Evolutionary conservation across 2,797 vertebrate species (phyloP).

Genomic region (Cottoperca gobio): DNA sequence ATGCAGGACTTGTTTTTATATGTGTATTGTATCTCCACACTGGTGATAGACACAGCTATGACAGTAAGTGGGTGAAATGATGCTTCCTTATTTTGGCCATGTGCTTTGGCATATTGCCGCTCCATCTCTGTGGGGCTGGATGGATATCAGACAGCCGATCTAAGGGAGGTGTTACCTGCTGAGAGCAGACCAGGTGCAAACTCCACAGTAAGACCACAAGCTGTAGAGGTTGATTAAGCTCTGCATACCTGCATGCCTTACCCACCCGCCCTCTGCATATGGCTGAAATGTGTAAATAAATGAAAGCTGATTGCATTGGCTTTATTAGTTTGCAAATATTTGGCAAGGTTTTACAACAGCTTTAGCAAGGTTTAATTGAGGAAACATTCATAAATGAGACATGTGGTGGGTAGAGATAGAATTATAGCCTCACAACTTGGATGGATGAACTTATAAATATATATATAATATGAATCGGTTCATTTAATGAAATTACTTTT

Average conservation of each 20-base stretch:
- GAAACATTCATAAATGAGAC: constrained; percentile 26
- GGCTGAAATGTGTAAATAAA: constrained; percentile 46
- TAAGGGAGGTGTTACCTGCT: constrained; percentile 69
- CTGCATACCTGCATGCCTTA: constrained; percentile 8
- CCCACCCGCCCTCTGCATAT: constrained; percentile 14
- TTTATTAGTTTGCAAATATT: constrained; percentile 38
- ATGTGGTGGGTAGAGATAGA: constrained; percentile 15
- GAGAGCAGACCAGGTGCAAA: constrained; percentile 75
- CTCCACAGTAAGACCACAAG: constrained; percentile 70
- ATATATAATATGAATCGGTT: not conserved
- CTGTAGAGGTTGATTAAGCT: constrained; percentile 63
- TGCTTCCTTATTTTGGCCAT: constrained; percentile 44
- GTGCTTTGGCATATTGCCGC: constrained; percentile 56
- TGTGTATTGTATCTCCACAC: not conserved
- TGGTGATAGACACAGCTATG: constrained; percentile 12
- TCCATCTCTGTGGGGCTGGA: constrained; percentile 55
- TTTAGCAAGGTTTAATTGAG: constrained; percentile 30
- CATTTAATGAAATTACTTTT: not conserved
- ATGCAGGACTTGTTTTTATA: not conserved
- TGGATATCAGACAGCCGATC: constrained; percentile 61
- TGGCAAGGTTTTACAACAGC: constrained; percentile 17
- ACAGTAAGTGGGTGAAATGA: constrained; percentile 15
- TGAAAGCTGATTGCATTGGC: constrained; percentile 28
- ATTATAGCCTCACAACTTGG: not conserved
- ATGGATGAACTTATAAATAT: too few species aligned